Evolutionary conservation across 2,888 invertebrate species (phyloP), one percentile per base, ranked within the genome.

Genomic region (Dolichopus griseipennis): DNA sequence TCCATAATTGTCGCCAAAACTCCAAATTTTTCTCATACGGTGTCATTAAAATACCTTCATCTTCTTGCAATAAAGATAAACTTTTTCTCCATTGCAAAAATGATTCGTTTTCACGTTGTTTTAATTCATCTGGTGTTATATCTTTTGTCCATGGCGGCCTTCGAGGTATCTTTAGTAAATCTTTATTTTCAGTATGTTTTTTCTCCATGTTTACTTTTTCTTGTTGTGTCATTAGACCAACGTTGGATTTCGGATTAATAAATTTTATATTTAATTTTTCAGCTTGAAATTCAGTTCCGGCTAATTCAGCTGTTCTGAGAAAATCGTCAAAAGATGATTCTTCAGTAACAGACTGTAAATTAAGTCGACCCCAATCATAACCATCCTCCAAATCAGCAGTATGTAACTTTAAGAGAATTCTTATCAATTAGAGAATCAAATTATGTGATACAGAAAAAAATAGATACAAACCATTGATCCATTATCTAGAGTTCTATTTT

Each of bases 1-100:
- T 86, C 99, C 99, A 99, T 43, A 99, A 80, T 79, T 99, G 99
- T 65, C 97, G 87, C 99, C 99, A 99, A 75, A 99, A 93, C 78
- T 99, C 97, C 22, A 98, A 80, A 82, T 99, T 99, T 76, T 95
- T 92, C 77, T 99, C 99, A 81, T 95, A 99, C 0, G 99, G 99
- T 0, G 99, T 99, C 72, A 99, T 82, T 0, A 92, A 84, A 3
- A 97, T 84, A 0, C 89, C 90, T 64, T 95, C 88, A 20, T 87
- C 84, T 73, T 93, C 91, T 79, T 91, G 92, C 20, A 95, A 78
- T 34, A 87, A 79, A 4, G 95, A 90, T 68, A 99, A 83, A 68
- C 88, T 85, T 66, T 94, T 85, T 71, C 97, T 85, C 99, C 99
- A 99, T 68, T 91, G 88, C 1, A 98, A 82, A 78, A 98, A 99